phyloP scores from a whole-genome alignment of 2,113 vertebrate species.

The Abramis brama region DNA sequence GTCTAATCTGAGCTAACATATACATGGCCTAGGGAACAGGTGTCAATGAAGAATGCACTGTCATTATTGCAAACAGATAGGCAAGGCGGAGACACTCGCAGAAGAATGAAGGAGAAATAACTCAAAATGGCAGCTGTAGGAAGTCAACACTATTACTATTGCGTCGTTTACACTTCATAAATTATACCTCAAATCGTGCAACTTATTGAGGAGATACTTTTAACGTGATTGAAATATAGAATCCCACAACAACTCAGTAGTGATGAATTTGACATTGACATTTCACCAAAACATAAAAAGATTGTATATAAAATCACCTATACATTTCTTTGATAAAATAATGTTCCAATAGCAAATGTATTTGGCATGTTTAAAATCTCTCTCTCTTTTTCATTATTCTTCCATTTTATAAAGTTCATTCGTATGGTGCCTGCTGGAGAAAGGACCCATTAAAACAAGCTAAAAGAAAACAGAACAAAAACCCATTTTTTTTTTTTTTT shows the following conservation, averaged over 20 bases:
- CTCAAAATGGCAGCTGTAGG: slow-evolving; percentile 13
- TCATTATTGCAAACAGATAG: slow-evolving; percentile 25
- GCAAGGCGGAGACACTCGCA: background rate
- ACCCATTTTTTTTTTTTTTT: background rate
- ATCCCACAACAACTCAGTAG: too few species aligned
- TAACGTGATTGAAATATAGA: background rate
- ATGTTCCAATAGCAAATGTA: background rate
- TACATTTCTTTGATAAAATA: background rate
- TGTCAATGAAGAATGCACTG: slow-evolving; percentile 3
- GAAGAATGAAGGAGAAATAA: background rate
- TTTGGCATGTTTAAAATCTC: background rate
- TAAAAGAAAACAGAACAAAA: slow-evolving; percentile 36
- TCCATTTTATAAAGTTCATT: background rate
- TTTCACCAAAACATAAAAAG: background rate
- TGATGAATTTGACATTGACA: too few species aligned
- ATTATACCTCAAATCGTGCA: background rate
- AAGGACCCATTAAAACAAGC: background rate
- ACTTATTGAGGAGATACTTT: background rate
- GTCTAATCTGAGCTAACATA: slow-evolving; percentile 27
- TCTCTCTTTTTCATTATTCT: background rate
- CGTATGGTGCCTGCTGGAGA: background rate
- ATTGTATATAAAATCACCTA: background rate
- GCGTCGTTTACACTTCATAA: background rate
- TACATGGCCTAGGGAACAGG: slow-evolving; percentile 15
- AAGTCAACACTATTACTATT: background rate